A percentile compares a stretch with the other conserved stretches of the same genome.
These are phyloP conservation scores for Melikaiella ostensackeni DNA, from an alignment of 2,888 invertebrate genomes.

Conservation along the genomic window DNA sequence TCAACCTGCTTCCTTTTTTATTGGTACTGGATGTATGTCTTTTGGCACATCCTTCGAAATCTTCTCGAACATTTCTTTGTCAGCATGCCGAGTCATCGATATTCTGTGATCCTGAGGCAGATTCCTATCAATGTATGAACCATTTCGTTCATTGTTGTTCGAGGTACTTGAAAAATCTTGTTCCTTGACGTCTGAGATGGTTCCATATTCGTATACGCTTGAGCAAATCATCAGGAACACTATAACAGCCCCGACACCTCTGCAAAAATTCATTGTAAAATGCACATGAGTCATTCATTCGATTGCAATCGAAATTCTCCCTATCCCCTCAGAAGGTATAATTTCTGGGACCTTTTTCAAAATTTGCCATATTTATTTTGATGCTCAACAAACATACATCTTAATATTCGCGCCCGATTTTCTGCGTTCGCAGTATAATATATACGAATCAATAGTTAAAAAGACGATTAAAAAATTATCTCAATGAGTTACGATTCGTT, in stretches of 20 bases:
- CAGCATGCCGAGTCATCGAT: conserved; percentile 74
- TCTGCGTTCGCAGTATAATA: too few species aligned
- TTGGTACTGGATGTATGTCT: conserved; percentile 43
- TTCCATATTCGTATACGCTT: conserved; percentile 83
- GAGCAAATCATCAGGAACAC: conserved; percentile 81
- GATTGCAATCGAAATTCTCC: too few species aligned
- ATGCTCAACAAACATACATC: too few species aligned
- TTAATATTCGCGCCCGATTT: too few species aligned
- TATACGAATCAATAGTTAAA: too few species aligned
- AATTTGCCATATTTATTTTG: too few species aligned
- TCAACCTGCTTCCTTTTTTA: conserved; percentile 42
- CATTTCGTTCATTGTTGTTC: conserved; percentile 77
- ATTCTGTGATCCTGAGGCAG: conserved; percentile 63
- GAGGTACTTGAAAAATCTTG: conserved; percentile 75
- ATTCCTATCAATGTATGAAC: conserved; percentile 78
- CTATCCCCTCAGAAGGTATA: too few species aligned
- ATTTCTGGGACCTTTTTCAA: too few species aligned
- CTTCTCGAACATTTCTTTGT: conserved; percentile 75
- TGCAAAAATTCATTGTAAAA: conserved; percentile 68
- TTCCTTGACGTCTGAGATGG: conserved; percentile 78
- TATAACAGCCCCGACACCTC: conserved; percentile 79
- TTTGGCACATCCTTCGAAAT: conserved; percentile 58
- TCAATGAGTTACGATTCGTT: too few species aligned
- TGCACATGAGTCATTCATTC: too few species aligned
- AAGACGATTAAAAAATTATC: too few species aligned